Base-by-base conservation (phyloP, 2,888 invertebrate species). In the Macroteleia sp. region DNA sequence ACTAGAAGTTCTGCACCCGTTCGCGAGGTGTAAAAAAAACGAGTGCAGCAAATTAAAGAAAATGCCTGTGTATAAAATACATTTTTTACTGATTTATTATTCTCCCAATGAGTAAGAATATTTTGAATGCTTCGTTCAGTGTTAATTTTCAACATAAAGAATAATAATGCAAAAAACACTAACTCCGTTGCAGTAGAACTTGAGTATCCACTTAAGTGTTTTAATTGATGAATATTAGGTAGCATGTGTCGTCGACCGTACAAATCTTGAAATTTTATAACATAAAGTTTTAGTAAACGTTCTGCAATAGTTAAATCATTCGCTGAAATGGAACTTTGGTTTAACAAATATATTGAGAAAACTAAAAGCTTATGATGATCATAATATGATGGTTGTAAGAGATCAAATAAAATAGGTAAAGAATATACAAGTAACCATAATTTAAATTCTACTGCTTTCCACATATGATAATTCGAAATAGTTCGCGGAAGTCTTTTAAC, bases 391-490 rank as follows among this genome's bases (percentile, higher is more conserved):
- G 48, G 17, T 6, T n/a, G n/a, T 79, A 85, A 74, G 32, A 82
- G 39, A 32, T 71, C 73, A 19, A 66, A 8, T 22, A 84, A 46
- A 34, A 83, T 42, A 9, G 77, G 77, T 32, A 82, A 9, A 5
- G 80, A 82, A 56, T 83, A 85, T 12, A 71, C 36, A 6, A 81
- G 50, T 4, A 81, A 25, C 59, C 66, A 81, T 8, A 34, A 10
- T 76, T 81, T 81, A 2, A 81, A 44, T 36, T 82, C 84, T 6
- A 57, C 57, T 0, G 79, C 79, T 73, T 85, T 83, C 81, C 81
- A 83, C 57, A 81, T 57, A 1, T 20, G 42, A 9, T 57, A 52
- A 36, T 82, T 79, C 1, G 34, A 41, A 5, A 85, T 56, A 4
- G 22, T 57, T 42, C 79, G 48, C 0, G 78, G 77, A 12, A 75